Percentiles rank a stretch among this genome's conserved stretches.
Conservation (phyloP, 2,888 invertebrate species). For the Cremastinae sp. region DNA sequence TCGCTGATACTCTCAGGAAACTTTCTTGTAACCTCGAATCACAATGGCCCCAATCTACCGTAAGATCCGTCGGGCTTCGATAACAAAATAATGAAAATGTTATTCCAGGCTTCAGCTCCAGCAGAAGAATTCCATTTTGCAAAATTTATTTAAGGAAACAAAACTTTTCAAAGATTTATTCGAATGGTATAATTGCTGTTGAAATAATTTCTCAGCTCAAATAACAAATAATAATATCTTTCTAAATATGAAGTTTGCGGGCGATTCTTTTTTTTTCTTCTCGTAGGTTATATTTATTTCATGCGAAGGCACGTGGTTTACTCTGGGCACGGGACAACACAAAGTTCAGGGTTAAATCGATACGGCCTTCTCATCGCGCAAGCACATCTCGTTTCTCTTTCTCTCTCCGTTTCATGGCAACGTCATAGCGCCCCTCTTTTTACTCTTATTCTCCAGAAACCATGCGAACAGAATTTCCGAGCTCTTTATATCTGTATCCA, state of each 20-base stretch:
- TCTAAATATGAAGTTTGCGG: not conserved
- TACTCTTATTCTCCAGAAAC: slow-evolving; percentile 33
- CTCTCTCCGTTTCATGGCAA: slow-evolving; percentile 31
- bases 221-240: too few relatives aligned
- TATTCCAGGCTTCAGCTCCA: not conserved
- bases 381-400: slow-evolving; percentile 38
- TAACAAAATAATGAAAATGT: slow-evolving; percentile 6
- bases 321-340: slow-evolving; percentile 59
- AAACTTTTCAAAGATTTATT: too few relatives aligned
- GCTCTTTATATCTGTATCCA: slow-evolving; percentile 13
- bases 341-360: slow-evolving; percentile 79
- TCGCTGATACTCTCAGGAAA: not conserved
- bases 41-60: too few relatives aligned
- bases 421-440: slow-evolving; percentile 46
- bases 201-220: too few relatives aligned
- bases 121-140: not conserved
- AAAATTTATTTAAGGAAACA: too few relatives aligned
- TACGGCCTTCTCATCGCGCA: slow-evolving; percentile 72
- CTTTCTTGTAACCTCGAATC: slow-evolving; percentile 29
- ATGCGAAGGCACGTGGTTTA: slow-evolving; percentile 63
- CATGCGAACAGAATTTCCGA: slow-evolving; percentile 21
- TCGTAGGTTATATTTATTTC: slow-evolving; percentile 61
- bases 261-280: slow-evolving; percentile 14
- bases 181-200: too few relatives aligned
- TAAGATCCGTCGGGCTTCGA: too few relatives aligned